These are phyloP conservation scores for Acanthis flammea DNA, from an alignment of 2,797 vertebrate species.

Conservation along the genomic window DNA sequence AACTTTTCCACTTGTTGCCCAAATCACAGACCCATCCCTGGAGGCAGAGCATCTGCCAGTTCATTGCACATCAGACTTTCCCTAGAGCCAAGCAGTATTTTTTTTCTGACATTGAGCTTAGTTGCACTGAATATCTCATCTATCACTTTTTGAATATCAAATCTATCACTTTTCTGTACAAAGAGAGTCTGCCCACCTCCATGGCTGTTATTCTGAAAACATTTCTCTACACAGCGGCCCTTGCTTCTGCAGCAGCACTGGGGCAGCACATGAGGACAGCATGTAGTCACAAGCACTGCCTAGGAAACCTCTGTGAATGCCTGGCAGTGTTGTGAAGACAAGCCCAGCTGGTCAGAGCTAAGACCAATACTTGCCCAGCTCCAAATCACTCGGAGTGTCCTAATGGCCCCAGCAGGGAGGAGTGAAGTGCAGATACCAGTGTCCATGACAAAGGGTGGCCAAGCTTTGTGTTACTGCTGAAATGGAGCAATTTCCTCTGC, in stretches of 20 bases:
- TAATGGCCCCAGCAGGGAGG: accelerated
- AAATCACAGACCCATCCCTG: accelerated
- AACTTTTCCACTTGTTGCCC: not conserved
- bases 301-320: not conserved
- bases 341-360: not conserved
- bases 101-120: not conserved
- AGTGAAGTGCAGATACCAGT: not conserved
- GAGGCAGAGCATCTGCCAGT: not conserved
- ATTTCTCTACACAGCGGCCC: not conserved
- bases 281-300: accelerated
- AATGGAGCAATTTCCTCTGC: not conserved
- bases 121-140: not conserved
- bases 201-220: not conserved
- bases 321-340: not conserved
- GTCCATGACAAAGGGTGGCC: not conserved
- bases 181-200: not conserved
- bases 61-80: not conserved
- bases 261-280: accelerated
- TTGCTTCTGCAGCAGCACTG: not conserved
- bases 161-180: not conserved
- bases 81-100: not conserved
- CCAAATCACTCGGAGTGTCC: not conserved
- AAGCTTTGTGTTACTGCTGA: not conserved
- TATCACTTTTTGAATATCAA: not conserved
- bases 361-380: not conserved